phyloP scores from a whole-genome alignment of 2,113 vertebrate species.

The Atrichornis clamosus region DNA sequence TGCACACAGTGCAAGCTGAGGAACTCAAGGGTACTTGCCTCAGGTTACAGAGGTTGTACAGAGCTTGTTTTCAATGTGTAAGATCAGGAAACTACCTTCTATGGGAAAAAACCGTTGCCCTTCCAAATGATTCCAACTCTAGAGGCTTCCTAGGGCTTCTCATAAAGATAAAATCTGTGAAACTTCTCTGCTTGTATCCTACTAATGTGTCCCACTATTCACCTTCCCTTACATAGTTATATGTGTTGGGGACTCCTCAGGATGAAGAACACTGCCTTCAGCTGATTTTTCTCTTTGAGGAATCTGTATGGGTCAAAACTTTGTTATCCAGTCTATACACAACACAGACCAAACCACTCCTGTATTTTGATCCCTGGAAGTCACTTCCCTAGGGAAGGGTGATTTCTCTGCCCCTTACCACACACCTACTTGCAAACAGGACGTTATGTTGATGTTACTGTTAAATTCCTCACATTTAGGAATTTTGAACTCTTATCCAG shows the following conservation, averaged over 20 bases:
- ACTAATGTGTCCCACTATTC: no score
- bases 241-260: not conserved
- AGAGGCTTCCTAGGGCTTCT: not conserved
- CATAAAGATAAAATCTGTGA: not conserved
- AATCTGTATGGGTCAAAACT: not conserved
- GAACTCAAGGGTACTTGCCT: not conserved
- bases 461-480: not conserved
- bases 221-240: not conserved
- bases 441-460: not conserved
- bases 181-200: not conserved
- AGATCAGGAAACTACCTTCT: not conserved
- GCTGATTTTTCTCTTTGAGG: not conserved
- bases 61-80: not conserved
- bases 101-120: not conserved
- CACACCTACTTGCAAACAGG: not conserved
- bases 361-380: not conserved
- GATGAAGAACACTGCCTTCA: not conserved
- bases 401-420: accelerated
- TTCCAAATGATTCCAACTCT: not conserved
- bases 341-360: not conserved
- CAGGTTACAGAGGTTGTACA: not conserved
- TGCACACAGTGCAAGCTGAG: not conserved
- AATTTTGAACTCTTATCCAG: not conserved
- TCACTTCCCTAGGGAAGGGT: not conserved
- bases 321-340: not conserved